Conservation (phyloP, 2,797 vertebrate genomes). For the Pteronotus mesoamericanus region DNA sequence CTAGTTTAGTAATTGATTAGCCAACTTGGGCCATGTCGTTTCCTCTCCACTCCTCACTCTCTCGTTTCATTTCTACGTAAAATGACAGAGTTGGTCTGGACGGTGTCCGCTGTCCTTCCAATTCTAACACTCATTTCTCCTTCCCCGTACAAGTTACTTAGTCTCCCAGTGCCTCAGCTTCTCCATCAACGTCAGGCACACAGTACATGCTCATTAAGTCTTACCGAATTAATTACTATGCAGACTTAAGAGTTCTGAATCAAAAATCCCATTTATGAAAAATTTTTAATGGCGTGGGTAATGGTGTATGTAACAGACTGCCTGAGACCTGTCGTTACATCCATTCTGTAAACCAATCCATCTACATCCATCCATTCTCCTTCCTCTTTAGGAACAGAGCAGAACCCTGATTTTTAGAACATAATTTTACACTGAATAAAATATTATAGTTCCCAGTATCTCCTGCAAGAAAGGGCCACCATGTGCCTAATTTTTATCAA, state of each 20-base stretch:
- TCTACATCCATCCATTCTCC: no score
- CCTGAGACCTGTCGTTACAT: no score
- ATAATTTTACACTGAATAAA: neutral
- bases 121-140: neutral
- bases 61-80: neutral
- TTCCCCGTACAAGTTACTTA: no score
- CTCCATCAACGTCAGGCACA: neutral
- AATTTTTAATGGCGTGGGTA: neutral
- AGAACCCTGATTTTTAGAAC: neutral
- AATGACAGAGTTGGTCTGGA: neutral
- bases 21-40: neutral
- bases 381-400: neutral
- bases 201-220: neutral
- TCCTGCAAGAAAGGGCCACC: neutral
- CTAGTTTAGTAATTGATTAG: neutral
- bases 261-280: neutral
- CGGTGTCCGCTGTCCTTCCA: neutral
- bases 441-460: neutral
- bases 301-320: neutral
- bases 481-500: neutral
- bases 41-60: neutral
- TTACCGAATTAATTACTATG: neutral
- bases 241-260: neutral
- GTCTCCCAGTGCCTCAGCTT: neutral
- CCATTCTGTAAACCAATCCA: no score